phyloP scores from a whole-genome alignment of 2,888 invertebrate genomes.

The Stramonita haemastoma region DNA sequence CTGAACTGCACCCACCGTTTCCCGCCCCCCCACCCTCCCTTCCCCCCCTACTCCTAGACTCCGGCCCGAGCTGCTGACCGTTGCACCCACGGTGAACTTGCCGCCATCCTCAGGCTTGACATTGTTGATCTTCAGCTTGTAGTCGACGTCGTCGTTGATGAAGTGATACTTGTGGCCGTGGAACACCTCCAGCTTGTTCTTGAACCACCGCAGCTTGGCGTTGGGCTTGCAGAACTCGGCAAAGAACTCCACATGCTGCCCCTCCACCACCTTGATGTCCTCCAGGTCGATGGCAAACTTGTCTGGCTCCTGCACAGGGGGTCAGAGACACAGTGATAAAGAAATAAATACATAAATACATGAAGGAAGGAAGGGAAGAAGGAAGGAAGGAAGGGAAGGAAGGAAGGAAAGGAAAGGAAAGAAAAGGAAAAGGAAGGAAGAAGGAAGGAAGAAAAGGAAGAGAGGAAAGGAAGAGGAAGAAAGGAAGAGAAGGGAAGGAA shows the following conservation, averaged over 20 bases:
- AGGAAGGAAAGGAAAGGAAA: not conserved
- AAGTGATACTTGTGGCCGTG: constrained; percentile 97
- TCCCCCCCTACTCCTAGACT: constrained; percentile 83
- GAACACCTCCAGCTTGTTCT: constrained; percentile 90
- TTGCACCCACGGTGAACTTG: constrained; percentile 95
- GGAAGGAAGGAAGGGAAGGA: not conserved
- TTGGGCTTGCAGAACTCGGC: constrained; percentile 98
- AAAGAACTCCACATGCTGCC: constrained; percentile 95
- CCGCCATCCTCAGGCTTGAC: constrained; percentile 98
- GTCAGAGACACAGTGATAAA: not conserved
- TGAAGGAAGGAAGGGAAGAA: not conserved
- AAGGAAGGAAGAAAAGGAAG: not conserved
- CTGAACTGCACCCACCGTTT: too few species aligned
- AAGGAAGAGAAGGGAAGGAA: not conserved
- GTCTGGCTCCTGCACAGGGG: constrained; percentile 67
- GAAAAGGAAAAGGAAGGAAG: not conserved
- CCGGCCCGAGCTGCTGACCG: constrained; percentile 93
- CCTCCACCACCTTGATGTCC: constrained; percentile 96
- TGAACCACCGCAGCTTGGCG: constrained; percentile 79
- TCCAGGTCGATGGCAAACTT: constrained; percentile 93
- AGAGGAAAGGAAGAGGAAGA: not conserved
- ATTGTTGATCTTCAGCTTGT: constrained; percentile 91
- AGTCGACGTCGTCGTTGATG: constrained; percentile 91
- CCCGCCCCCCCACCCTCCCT: too few species aligned
- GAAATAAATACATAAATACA: not conserved